phyloP scores from a whole-genome alignment of 2,888 invertebrate species.

The Dynastes maya region DNA sequence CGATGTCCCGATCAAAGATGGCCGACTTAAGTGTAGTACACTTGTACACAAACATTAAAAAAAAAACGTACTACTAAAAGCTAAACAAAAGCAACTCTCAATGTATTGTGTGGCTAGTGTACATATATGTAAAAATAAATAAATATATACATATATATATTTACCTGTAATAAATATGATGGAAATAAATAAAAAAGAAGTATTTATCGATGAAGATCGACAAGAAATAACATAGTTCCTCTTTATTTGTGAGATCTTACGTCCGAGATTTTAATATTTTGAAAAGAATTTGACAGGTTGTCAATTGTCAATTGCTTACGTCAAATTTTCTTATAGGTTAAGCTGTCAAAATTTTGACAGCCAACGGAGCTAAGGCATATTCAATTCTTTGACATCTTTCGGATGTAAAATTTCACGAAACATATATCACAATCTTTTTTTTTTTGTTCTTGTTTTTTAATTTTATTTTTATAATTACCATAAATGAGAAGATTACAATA shows the following conservation, averaged over 20 bases:
- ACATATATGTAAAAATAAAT: conserved; percentile 27
- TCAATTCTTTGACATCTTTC: not conserved
- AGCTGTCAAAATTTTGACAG: not conserved
- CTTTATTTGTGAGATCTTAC: not conserved
- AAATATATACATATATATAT: not conserved
- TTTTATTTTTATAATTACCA: not conserved
- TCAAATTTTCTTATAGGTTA: not conserved
- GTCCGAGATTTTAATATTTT: not conserved
- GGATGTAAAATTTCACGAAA: not conserved
- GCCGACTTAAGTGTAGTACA: too few species aligned
- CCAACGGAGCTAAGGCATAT: not conserved
- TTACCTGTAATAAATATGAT: conserved; percentile 8
- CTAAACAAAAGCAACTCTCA: conserved; percentile 9
- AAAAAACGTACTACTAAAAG: not conserved
- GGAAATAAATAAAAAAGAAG: conserved; percentile 24
- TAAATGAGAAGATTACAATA: not conserved
- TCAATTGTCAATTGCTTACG: not conserved
- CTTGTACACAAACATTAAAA: not conserved
- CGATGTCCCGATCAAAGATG: too few species aligned
- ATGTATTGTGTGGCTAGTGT: conserved; percentile 44
- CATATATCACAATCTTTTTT: not conserved
- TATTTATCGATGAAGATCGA: conserved; percentile 14
- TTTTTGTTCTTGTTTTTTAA: not conserved
- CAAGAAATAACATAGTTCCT: conserved; percentile 11
- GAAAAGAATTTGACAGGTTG: too few species aligned